Conservation (phyloP, 1,140 invertebrate genomes). For the Dreissena rostriformis region DNA sequence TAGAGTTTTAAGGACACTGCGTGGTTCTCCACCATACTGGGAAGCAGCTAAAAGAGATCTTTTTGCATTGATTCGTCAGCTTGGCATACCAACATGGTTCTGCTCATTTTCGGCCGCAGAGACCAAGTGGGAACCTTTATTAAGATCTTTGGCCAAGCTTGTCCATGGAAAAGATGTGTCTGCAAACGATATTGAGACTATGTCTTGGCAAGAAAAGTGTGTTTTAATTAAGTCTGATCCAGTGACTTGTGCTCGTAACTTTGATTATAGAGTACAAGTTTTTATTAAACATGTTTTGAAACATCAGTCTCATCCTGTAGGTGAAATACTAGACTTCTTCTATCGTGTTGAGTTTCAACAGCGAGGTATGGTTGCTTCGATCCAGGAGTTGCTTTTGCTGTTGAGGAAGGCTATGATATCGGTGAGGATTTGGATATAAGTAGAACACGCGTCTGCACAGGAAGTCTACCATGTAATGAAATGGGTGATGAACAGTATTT, state of each 20-base stretch:
- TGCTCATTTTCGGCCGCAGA: conserved; percentile 56
- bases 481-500: not conserved
- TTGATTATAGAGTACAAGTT: conserved; percentile 43
- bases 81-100: conserved; percentile 55
- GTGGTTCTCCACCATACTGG: conserved; percentile 58
- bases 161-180: conserved; percentile 15
- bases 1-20: conserved; percentile 30
- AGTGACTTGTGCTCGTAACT: conserved; percentile 53
- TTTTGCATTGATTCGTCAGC: conserved; percentile 60
- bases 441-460: not conserved
- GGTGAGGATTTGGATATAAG: conserved; percentile 8
- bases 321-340: conserved; percentile 7
- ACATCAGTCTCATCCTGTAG: conserved; percentile 35
- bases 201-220: conserved; percentile 49
- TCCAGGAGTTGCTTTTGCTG: conserved; percentile 13
- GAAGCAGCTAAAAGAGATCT: conserved; percentile 50
- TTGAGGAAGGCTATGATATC: conserved; percentile 2
- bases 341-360: conserved; percentile 3
- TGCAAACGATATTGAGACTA: conserved; percentile 33
- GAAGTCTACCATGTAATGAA: not conserved
- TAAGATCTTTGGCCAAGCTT: conserved; percentile 23
- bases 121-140: conserved; percentile 56
- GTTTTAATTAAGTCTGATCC: conserved; percentile 44
- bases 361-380: conserved; percentile 18
- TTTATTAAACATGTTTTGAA: conserved; percentile 29